Base-by-base conservation (phyloP, 2,113 vertebrate species). In the Colius striatus region DNA sequence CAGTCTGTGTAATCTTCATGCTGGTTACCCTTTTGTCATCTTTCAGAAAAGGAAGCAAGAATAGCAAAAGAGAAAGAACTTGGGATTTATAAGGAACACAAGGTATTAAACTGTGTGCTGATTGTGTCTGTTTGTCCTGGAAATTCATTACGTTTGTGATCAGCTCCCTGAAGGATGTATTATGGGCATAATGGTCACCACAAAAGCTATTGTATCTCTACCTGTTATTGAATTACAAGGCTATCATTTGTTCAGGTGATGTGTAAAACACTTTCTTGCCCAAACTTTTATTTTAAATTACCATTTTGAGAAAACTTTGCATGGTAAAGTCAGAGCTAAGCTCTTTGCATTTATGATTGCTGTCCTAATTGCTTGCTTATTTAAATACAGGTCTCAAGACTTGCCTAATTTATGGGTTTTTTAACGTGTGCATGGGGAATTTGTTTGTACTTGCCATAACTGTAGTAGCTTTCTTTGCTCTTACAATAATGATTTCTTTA, bases 31-130 rank as follows among this genome's bases (percentile, higher is more conserved):
- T 90, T 96, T 92, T 95, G 89, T 92, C 84, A 50, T 89, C 77
- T 98, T 98, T 65, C 96, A 99, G 99, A 99, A 96, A 99, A 99
- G 79, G 99, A 99, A 94, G 99, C 98, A 16, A 98, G 98, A 86
- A 99, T 99, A 70, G 99, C 99, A 6, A 99, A 99, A 97, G 99
- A 99, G 95, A 99, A 99, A 96, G 99, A 98, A 92, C 98, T 99
- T 8, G 99, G 99, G 36, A 98, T 98, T 97, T 99, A 99, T 97
- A 99, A 99, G 95, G 99, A 99, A 60, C 99, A 98, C 96, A 99
- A 99, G 99, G 99, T 99, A 96, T 94, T 93, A 78, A 93, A 93
- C 32, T 92, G 15, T 94, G 68, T 87, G 62, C 74, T 91, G 65
- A 81, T 60, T 92, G 68, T 88, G 61, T 95, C 48, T 96, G 82